phyloP scores from a whole-genome alignment of 2,888 invertebrate species.

The Eubasilissa splendida region DNA sequence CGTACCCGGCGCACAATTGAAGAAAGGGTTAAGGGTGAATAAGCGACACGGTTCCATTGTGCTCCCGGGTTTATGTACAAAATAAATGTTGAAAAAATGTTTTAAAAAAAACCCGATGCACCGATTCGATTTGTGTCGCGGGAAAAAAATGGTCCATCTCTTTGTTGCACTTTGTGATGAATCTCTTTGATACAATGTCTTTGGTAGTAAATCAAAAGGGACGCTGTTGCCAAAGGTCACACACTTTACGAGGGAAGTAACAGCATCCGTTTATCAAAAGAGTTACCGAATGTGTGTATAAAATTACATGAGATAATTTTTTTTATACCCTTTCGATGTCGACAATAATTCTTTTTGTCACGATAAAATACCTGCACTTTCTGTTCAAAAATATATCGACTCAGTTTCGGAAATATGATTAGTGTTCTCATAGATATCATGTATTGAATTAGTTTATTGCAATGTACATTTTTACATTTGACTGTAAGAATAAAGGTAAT shows the following conservation, averaged over 20 bases:
- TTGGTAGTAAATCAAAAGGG: conserved; percentile 33
- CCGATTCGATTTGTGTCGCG: conserved; percentile 28
- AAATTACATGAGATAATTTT: too few relatives aligned
- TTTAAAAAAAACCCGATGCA: conserved; percentile 39
- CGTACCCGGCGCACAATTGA: conserved; percentile 28
- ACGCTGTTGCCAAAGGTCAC: conserved; percentile 11
- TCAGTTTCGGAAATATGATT: too few relatives aligned
- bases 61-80: conserved; percentile 50
- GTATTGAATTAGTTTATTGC: too few relatives aligned
- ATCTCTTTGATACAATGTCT: conserved; percentile 37
- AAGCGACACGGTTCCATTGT: conserved; percentile 55
- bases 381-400: too few relatives aligned
- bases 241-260: conserved; percentile 5
- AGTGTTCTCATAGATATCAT: too few relatives aligned
- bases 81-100: conserved; percentile 52
- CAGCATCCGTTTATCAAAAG: background rate
- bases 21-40: conserved; percentile 57
- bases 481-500: too few relatives aligned
- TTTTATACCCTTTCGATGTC: too few relatives aligned
- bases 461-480: too few relatives aligned
- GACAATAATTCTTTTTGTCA: too few relatives aligned
- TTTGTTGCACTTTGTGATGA: conserved; percentile 36
- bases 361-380: too few relatives aligned
- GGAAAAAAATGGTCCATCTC: conserved; percentile 30
- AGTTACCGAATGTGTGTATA: too few relatives aligned